Evolutionary conservation across 2,113 vertebrate species (phyloP), one percentile per base, ranked within the genome.

Genomic region (Cinclus cinclus): DNA sequence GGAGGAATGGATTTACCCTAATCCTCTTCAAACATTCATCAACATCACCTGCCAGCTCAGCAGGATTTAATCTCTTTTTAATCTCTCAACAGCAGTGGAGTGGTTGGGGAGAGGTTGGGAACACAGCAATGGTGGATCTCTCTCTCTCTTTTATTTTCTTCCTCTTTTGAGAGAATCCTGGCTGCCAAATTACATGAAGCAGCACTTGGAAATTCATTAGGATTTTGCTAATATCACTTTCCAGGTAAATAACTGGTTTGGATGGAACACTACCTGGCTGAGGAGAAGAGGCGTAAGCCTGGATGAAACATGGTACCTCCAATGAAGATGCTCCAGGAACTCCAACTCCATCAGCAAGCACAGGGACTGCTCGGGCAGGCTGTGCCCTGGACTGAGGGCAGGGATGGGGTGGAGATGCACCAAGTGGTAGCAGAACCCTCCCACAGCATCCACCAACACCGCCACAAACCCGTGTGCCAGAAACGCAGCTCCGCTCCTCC

Each of bases 41-140:
- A 95, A 74, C 90, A 91, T 92, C 93, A 94, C 94, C 90, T 94
- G 92, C 75, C 90, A 91, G 78, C 56, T 94, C 92, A 83, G 73
- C 63, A 80, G 90, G 93, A 89, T 69, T 92, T 87, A 91, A 94
- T 91, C 84, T 87, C 94, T 62, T 39, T 70, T 67, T 89, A 92
- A 90, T 92, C 93, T 82, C 84, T 75, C 74, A 37, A 47, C 78
- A 92, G 30, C 55, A 91, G 33, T 31, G 49, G 53, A 76, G 79
- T 39, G 37, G 25, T 68, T 27, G 42, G 47, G 47, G 81, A 78
- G 84, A 76, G 53, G 47, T 4, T 77, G 70, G 52, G 60, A 39
- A 77, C 41, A 30, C 30, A 46, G 46, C 46, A 42, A 4, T 6
- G 16, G 62, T 80, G 50, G 37, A 37, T 46, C 6, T 33, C 23